These are phyloP conservation scores for Chelonus formosanus DNA, from an alignment of 2,888 invertebrate genomes.

Conservation along the genomic window DNA sequence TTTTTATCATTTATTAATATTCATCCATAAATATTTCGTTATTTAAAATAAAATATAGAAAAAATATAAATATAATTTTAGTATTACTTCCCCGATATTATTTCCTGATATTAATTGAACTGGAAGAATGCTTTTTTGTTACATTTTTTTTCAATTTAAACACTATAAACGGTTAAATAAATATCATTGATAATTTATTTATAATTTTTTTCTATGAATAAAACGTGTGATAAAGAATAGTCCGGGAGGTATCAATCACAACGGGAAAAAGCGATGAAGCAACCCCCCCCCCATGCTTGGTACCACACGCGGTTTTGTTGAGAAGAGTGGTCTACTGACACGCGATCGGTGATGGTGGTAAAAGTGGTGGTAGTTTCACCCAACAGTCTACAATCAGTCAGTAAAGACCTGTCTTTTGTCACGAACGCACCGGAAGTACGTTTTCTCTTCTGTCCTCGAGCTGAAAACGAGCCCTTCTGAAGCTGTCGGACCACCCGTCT, in stretches of 20 bases:
- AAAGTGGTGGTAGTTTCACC: slow-evolving; percentile 30
- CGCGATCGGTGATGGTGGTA: slow-evolving; percentile 48
- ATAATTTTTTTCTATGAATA: no score
- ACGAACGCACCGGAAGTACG: slow-evolving; percentile 47
- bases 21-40: no score
- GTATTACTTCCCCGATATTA: no score
- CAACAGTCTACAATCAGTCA: slow-evolving; percentile 44
- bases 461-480: slow-evolving; percentile 41
- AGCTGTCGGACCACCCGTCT: no score
- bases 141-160: no score
- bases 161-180: no score
- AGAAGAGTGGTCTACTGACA: slow-evolving; percentile 47
- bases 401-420: slow-evolving; percentile 53
- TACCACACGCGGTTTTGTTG: slow-evolving; percentile 38
- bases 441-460: slow-evolving; percentile 39
- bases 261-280: slow-evolving; percentile 31
- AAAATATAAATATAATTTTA: no score
- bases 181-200: no score
- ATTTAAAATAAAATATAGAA: no score
- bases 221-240: neutral
- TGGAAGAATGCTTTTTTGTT: no score
- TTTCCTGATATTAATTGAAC: no score
- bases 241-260: neutral
- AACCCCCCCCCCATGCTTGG: slow-evolving; percentile 38
- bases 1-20: no score